Base-by-base conservation (phyloP, 2,888 invertebrate genomes). In the Acronicta alni region DNA sequence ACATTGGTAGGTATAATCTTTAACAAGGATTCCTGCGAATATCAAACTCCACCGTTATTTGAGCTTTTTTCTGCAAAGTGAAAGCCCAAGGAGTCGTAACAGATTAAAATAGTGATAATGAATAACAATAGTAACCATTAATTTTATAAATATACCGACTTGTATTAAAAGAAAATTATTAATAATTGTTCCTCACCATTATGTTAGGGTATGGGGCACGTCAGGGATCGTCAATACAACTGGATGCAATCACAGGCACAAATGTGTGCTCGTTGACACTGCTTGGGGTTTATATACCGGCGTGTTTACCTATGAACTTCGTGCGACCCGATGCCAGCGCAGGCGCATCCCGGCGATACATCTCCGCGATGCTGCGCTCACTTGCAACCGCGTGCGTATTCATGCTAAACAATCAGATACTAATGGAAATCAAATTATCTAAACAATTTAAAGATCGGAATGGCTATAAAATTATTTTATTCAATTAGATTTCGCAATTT, bases 241-340 rank as follows among this genome's bases (percentile, higher is more conserved):
- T 87, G 87, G 87, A 85, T 88, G 80, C 85, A 85, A 80, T 80
- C 87, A 88, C 87, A 79, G 79, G 77, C 87, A 82, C 83, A 81
- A 84, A 84, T 92, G 86, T 92, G 92, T 89, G 89, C 85, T 82
- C 83, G 83, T 85, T 90, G 93, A 90, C 91, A 94, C 88, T 80
- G 92, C 85, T 87, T 84, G 85, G 84, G 82, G 89, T 89, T 94
- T 94, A 93, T 94, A 94, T 93, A 93, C 88, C 83, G 79, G 72
- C 83, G 82, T 84, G 86, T 89, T 93, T 94, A 94, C 93, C 93
- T 93, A 89, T 93, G 93, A 93, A 93, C 93, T 92, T 93, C 89
- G 89, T 80, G 80, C 89, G 90, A 90, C 91, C 90, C 80, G 81
- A 66, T 72, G 85, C 77, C 67, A 65, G 87, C 82, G 65, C 67